Percentiles rank a stretch among this genome's conserved stretches.
These are phyloP conservation scores for Alexandromys fortis DNA, from an alignment of 2,113 vertebrate species.

Conservation along the genomic window DNA sequence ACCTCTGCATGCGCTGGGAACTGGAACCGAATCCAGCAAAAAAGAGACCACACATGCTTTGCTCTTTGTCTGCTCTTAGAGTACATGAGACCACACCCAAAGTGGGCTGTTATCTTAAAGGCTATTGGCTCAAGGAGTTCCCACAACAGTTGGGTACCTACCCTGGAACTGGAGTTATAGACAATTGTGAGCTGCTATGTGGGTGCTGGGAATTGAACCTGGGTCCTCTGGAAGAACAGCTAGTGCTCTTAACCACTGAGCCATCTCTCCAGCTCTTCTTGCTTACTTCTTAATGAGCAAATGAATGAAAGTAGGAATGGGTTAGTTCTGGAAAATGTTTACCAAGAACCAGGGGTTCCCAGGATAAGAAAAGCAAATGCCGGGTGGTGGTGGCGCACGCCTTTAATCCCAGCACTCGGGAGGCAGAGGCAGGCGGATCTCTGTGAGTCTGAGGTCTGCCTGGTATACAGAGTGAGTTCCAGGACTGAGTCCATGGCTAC, in stretches of 20 bases:
- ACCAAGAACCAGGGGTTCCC: background rate
- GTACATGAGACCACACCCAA: fast-evolving
- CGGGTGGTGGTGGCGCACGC: too few relatives aligned
- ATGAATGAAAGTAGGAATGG: background rate
- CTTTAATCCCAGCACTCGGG: too few relatives aligned
- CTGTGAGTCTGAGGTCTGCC: too few relatives aligned
- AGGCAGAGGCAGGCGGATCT: too few relatives aligned
- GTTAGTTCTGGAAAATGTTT: background rate
- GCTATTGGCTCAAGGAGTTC: too few relatives aligned
- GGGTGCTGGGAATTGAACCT: background rate
- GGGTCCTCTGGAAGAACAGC: background rate
- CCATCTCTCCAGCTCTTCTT: background rate
- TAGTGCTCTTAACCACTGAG: background rate
- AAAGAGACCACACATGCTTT: too few relatives aligned
- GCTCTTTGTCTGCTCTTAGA: too few relatives aligned
- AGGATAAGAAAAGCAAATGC: background rate
- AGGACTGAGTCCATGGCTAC: too few relatives aligned
- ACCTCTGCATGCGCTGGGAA: too few relatives aligned
- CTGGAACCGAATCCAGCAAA: too few relatives aligned
- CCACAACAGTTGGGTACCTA: background rate
- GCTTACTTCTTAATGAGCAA: background rate
- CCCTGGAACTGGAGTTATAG: background rate
- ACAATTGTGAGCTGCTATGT: background rate
- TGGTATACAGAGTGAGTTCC: too few relatives aligned
- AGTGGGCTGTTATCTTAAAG: too few relatives aligned